A percentile compares a stretch with the other conserved stretches of the same genome.
Conservation (phyloP, 2,797 vertebrate genomes). For the Sphaeramia orbicularis region DNA sequence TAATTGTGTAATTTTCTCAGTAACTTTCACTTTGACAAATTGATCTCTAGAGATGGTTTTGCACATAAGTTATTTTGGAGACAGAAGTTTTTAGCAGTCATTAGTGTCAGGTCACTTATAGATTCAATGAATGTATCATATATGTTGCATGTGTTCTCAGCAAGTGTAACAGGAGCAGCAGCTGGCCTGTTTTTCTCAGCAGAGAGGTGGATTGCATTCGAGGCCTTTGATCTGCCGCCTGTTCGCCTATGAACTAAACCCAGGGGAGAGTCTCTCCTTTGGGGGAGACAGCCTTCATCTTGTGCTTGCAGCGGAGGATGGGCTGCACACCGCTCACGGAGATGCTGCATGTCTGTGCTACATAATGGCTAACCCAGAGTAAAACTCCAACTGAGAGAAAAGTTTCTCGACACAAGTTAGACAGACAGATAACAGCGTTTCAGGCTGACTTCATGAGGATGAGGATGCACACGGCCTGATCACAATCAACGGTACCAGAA, state of each 20-base stretch:
- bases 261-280: slow-evolving; percentile 54
- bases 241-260: slow-evolving; percentile 57
- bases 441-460: background rate
- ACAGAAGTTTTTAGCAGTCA: too few species aligned
- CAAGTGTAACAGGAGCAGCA: slow-evolving; percentile 33
- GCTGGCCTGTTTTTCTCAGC: slow-evolving; percentile 54
- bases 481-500: too few species aligned
- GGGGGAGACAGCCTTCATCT: slow-evolving; percentile 64
- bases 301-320: slow-evolving; percentile 44
- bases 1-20: too few species aligned
- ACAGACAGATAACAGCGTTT: slow-evolving; percentile 6
- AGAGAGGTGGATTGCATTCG: slow-evolving; percentile 29
- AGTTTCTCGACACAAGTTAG: slow-evolving; percentile 19
- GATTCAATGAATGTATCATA: background rate
- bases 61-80: too few species aligned
- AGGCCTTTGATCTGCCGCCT: slow-evolving; percentile 70
- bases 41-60: too few species aligned
- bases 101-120: too few species aligned
- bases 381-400: slow-evolving; percentile 5
- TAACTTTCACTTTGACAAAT: too few species aligned
- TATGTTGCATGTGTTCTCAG: slow-evolving; percentile 19
- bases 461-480: too few species aligned
- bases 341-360: slow-evolving; percentile 15
- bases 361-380: slow-evolving; percentile 2
- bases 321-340: slow-evolving; percentile 32